Evolutionary conservation across 1,140 invertebrate species (phyloP), one percentile per base, ranked within the genome.

Genomic region (Cataglyphis hispanica): DNA sequence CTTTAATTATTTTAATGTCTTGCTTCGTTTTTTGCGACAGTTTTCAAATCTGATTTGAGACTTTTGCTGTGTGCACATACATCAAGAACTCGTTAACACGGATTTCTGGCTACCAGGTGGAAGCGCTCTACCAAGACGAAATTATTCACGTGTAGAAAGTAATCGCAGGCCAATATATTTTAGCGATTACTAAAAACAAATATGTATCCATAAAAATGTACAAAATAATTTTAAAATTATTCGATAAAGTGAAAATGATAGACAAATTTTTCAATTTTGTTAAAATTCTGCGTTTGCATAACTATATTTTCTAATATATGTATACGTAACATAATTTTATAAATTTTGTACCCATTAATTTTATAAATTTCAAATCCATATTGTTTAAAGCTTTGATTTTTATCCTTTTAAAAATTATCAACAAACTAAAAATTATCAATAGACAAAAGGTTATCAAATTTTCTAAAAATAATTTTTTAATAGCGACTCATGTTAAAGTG

Each of bases 31-130:
- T 50, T 72, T 72, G 37, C 60, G 67, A 58, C 53, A 81, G 58
- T 81, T 60, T 70, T 64, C 7, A 25, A 31, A 46, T 56, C 13
- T 50, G 46, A 50, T 34, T 77, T 50, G 10, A 77, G 4, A 31
- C 16, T 70, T 27, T 56, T 40, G 11, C 3, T 16, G 16, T 22
- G 10, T 6, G 37, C n/a, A 37, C 27, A 58, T 25, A 7, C 31
- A 63, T 80, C 31, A 11, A 7, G 34, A 37, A 40, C 13, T 10
- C 16, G 10, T 78, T 56, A 67, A 53, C 46, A 80, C 16, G 34
- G 77, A 81, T 81, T 81, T 70, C 25, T 70, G 3, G 7, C 8
- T 58, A 27, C 46, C 77, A 81, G 50, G 63, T 80, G 63, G 16
- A 69, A 5, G 34, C 50, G 11, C 25, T 70, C 64, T 58, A 58